Evolutionary conservation across 2,797 vertebrate species (phyloP).

Genomic region (Botia kubotai): DNA sequence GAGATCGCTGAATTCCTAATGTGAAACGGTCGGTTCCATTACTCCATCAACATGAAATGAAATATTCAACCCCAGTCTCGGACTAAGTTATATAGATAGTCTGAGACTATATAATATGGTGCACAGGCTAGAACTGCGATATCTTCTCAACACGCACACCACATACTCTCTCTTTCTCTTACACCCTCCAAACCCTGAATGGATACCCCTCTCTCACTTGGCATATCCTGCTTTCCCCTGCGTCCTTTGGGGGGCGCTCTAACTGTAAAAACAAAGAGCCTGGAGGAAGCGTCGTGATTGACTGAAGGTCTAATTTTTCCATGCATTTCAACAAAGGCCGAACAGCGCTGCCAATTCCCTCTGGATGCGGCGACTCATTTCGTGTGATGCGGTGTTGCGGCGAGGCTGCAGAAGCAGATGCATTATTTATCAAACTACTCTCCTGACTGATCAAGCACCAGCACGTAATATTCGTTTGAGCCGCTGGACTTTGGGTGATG

Average conservation of each 20-base stretch:
- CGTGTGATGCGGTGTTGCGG: constrained; percentile 58
- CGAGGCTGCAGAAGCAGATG: constrained; percentile 59
- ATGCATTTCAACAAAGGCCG: constrained; percentile 61
- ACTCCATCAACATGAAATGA: constrained; percentile 72
- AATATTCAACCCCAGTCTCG: constrained; percentile 78
- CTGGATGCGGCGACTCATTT: constrained; percentile 61
- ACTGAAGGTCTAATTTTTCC: constrained; percentile 70
- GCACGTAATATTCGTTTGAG: constrained; percentile 58
- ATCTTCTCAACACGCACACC: constrained; percentile 48
- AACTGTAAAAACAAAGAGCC: constrained; percentile 56
- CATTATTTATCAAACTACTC: constrained; percentile 63
- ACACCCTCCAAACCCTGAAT: constrained; percentile 3
- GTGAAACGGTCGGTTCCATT: constrained; percentile 66
- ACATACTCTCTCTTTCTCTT: constrained; percentile 11
- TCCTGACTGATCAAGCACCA: constrained; percentile 59
- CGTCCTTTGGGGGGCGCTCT: constrained; percentile 62
- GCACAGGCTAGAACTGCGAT: constrained; percentile 54
- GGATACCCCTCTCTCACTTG: not conserved
- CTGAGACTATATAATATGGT: constrained; percentile 69
- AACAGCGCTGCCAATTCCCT: constrained; percentile 60
- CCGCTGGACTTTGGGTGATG: constrained; percentile 21
- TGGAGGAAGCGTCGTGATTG: constrained; percentile 38
- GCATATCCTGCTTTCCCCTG: not conserved
- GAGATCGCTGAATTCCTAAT: constrained; percentile 75
- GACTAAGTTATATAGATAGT: constrained; percentile 62